A percentile compares a stretch with the other conserved stretches of the same genome.
These are phyloP conservation scores for Harpalus rubripes DNA, from an alignment of 2,888 invertebrate species.

Conservation along the genomic window DNA sequence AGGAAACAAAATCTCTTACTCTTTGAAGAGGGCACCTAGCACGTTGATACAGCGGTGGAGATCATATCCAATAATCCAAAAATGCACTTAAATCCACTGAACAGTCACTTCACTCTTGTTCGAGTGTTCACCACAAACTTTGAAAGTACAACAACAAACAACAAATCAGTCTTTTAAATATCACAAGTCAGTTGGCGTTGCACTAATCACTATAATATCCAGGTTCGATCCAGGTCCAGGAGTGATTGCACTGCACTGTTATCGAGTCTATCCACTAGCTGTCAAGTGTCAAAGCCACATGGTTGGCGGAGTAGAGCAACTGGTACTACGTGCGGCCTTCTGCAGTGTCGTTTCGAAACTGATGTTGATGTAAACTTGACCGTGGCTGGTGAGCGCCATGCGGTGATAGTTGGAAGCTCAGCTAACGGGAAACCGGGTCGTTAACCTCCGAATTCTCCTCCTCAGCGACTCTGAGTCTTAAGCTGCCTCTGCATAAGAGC, in stretches of 20 bases:
- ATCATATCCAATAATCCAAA: constrained; percentile 57
- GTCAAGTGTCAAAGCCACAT: constrained; percentile 65
- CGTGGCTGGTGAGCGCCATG: constrained; percentile 75
- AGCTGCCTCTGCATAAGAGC: not conserved
- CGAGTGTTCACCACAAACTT: constrained; percentile 47
- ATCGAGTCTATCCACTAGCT: constrained; percentile 12
- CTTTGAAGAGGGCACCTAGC: constrained; percentile 15
- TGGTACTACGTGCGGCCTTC: constrained; percentile 71
- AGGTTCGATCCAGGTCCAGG: not conserved
- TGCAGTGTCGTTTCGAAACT: constrained; percentile 76
- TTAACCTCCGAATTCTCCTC: constrained; percentile 76
- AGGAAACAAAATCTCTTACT: constrained; percentile 16
- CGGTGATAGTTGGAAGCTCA: constrained; percentile 75
- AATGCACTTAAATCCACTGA: constrained; percentile 50
- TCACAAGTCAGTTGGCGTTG: constrained; percentile 51
- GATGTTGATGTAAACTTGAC: constrained; percentile 77
- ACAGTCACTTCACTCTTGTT: constrained; percentile 61
- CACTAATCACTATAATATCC: constrained; percentile 19
- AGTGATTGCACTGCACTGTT: constrained; percentile 16
- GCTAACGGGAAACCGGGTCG: constrained; percentile 75
- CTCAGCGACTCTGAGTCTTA: constrained; percentile 48
- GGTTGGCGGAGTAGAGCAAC: constrained; percentile 29
- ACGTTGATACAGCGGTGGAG: not conserved
- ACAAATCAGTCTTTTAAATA: constrained; percentile 61
- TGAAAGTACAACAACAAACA: constrained; percentile 35